Base-by-base conservation (phyloP, 2,888 invertebrate genomes). In the Parochlus steinenii region DNA sequence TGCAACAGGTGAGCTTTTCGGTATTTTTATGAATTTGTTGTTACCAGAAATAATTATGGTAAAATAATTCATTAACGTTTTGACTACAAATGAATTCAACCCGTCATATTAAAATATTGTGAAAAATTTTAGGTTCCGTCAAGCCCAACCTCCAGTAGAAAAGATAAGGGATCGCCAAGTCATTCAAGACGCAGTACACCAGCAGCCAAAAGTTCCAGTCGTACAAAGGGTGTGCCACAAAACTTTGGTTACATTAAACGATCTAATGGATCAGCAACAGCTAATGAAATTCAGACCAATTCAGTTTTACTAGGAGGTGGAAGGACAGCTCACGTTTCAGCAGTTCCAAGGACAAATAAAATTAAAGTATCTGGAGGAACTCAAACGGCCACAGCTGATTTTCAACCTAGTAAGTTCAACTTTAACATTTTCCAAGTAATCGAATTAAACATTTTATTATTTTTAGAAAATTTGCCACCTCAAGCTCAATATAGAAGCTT, bases 331-430 rank as follows among this genome's bases (percentile, higher is more conserved):
- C 80, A 83, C 61, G 82, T 83, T 20, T 80, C 83, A 33, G 82
- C 82, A 3, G 83, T 85, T 26, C 83, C 83, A 6, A 66, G 83
- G 47, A 80, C 82, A 1, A 47, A 49, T 20, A 83, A 85, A 61
- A 78, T 86, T 20, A 87, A 87, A 63, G 81, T 86, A 17, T 83
- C 86, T 5, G 86, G 86, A 10, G 87, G 87, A 18, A 86, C 87
- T 0, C 87, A 89, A 56, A 87, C 87, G 5, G 77, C 82, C 48
- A 78, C 76, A 22, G 76, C 76, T 47, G 81, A 81, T 49, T 61
- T 77, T 23, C 74, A 74, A 55, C 74, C 70, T 52, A 73, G 74
- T 74, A 53, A 65, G 69, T 61, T 35, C 27, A 26, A 16, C 20
- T 36, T 6, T n/a, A 34, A 30, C 28, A 17, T 5, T 14, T 36